A percentile compares a stretch with the other conserved stretches of the same genome.
phyloP scores from a whole-genome alignment of 2,797 vertebrate species.

The Picus viridis region DNA sequence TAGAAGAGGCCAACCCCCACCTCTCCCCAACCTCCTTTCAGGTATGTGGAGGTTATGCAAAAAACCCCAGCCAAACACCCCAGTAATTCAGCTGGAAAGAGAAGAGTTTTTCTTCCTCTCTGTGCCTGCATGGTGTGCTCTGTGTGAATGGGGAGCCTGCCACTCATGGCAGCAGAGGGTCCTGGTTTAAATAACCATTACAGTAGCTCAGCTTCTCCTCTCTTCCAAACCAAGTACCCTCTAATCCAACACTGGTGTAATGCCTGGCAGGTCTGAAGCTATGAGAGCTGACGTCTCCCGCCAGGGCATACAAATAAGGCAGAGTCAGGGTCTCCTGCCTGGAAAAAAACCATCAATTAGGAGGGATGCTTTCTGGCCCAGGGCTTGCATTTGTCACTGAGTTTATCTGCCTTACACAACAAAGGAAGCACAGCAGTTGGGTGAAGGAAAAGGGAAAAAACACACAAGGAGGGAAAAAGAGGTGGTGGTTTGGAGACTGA shows the following conservation, averaged over 20 bases:
- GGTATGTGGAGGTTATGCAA: neutral
- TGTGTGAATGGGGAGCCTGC: neutral
- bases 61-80: neutral
- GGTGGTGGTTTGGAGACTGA: neutral
- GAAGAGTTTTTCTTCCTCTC: neutral
- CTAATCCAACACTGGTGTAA: neutral
- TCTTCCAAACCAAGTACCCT: neutral
- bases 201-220: neutral
- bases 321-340: neutral
- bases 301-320: no score
- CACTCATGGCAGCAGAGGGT: neutral
- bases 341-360: neutral
- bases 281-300: neutral
- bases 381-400: neutral
- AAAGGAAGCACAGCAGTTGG: neutral
- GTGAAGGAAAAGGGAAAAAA: neutral
- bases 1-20: no score
- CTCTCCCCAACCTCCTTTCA: no score
- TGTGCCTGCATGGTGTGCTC: neutral
- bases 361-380: neutral
- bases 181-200: constrained; percentile 22
- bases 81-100: neutral
- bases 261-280: neutral
- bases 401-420: neutral
- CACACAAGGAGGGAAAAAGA: neutral